Evolutionary conservation across 2,797 vertebrate genomes (phyloP).

Genomic region (Caiman crocodilus): DNA sequence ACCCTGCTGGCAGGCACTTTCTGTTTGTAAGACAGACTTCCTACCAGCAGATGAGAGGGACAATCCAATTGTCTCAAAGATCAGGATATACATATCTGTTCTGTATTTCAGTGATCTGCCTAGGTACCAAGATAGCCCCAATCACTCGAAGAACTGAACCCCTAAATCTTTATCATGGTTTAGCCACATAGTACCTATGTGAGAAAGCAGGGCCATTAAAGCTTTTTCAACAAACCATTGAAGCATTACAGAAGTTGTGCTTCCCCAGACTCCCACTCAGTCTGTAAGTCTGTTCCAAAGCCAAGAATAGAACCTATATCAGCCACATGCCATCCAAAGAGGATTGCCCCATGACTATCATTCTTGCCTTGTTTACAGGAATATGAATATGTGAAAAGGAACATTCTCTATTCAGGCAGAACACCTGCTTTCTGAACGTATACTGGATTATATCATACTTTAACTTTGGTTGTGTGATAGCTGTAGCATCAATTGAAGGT

Average conservation of each 20-base stretch:
- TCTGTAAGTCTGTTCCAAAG: background rate
- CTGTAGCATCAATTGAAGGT: background rate
- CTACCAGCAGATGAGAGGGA: background rate
- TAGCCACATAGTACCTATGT: background rate
- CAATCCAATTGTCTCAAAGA: background rate
- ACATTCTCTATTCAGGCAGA: background rate
- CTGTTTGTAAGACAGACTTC: background rate
- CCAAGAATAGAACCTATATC: background rate
- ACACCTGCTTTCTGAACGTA: background rate
- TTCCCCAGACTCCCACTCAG: no score
- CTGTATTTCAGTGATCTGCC: background rate
- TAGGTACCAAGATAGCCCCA: background rate
- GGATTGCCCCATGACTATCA: background rate
- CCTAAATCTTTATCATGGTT: background rate
- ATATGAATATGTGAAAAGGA: background rate
- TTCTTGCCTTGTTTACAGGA: background rate
- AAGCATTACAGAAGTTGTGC: background rate
- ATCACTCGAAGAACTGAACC: background rate
- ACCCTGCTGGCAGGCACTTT: background rate
- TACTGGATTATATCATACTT: background rate
- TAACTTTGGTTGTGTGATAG: background rate
- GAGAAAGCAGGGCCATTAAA: background rate
- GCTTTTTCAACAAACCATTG: background rate
- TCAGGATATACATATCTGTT: background rate
- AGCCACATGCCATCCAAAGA: no score